Conservation (phyloP, 2,888 invertebrate species). For the Asteroscopus sphinx region DNA sequence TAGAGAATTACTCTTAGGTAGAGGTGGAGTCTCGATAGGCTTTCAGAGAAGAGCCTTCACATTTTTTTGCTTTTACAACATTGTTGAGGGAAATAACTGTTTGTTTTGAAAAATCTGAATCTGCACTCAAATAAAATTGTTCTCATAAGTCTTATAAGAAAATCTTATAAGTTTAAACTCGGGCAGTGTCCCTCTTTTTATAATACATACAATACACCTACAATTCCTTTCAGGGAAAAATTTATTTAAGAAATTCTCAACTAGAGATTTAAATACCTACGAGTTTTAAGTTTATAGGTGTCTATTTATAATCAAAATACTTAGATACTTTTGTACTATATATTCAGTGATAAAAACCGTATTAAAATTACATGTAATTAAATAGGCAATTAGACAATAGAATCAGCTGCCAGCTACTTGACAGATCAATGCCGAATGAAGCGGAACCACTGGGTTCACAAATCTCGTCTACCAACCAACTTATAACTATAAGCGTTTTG, state of each 20-base stretch:
- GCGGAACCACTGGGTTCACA: conserved; percentile 75
- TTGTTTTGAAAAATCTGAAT: no score
- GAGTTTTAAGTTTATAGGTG: background rate
- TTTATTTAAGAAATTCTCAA: background rate
- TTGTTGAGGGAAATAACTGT: no score
- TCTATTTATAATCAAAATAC: background rate
- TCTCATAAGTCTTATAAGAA: no score
- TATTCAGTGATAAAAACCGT: conserved; percentile 7
- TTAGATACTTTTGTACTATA: background rate
- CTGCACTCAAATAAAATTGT: no score
- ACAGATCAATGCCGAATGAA: conserved; percentile 78
- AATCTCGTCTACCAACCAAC: conserved; percentile 52
- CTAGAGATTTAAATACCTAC: background rate
- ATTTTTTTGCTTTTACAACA: no score
- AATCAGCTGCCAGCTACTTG: conserved; percentile 61
- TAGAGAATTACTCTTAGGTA: no score
- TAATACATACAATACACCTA: background rate
- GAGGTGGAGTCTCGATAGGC: no score
- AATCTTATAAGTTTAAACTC: no score
- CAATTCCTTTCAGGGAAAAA: background rate
- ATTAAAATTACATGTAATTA: conserved; percentile 45
- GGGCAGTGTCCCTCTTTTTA: no score
- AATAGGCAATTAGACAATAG: conserved; percentile 58
- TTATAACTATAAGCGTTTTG: conserved; percentile 2
- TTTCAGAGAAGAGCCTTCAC: no score